Percentiles rank a stretch among this genome's conserved stretches.
These are phyloP conservation scores for Mercenaria mercenaria DNA, from an alignment of 1,140 invertebrate species.

Conservation along the genomic window DNA sequence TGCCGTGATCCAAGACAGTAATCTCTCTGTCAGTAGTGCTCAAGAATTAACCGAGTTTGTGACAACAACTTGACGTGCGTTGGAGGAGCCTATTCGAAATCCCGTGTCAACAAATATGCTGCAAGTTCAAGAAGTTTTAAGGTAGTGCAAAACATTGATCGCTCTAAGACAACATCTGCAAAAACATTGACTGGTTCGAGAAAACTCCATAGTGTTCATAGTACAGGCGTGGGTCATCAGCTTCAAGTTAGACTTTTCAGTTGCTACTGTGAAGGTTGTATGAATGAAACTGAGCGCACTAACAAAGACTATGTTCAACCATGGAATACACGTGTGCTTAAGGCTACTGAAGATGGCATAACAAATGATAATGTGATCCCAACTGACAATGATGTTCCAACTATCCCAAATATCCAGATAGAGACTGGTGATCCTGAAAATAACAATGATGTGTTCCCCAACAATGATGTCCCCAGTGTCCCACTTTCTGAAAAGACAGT, in stretches of 20 bases:
- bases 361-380: too few species aligned
- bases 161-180: background rate
- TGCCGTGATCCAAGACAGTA: background rate
- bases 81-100: background rate
- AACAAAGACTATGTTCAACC: background rate
- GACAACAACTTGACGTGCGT: background rate
- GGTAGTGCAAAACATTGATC: background rate
- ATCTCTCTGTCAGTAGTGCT: background rate
- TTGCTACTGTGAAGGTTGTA: background rate
- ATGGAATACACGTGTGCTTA: background rate
- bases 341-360: background rate
- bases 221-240: background rate
- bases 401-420: too few species aligned
- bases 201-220: background rate
- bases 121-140: background rate
- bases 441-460: too few species aligned
- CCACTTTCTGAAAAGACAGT: too few species aligned
- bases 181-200: background rate
- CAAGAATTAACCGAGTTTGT: background rate
- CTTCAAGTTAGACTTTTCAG: background rate
- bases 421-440: too few species aligned
- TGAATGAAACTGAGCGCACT: background rate
- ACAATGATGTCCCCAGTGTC: too few species aligned
- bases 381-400: background rate
- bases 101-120: background rate